Evolutionary conservation across 1,140 invertebrate genomes (phyloP), one percentile per base, ranked within the genome.

Genomic region (Cyrtorhinus lividipennis): DNA sequence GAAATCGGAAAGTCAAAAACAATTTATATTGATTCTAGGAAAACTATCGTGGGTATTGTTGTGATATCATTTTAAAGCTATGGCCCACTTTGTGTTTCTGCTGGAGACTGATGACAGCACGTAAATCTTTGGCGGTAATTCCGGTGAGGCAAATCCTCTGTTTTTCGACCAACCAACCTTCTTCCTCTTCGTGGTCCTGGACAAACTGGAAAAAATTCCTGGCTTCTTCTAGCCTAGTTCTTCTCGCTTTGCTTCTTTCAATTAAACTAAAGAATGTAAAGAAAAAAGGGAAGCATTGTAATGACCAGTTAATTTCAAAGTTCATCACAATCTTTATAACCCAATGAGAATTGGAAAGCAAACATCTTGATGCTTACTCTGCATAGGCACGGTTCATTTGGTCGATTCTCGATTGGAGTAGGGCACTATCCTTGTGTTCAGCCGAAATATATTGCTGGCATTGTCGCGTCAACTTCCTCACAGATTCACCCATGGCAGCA

Each of bases 161-260:
- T 69, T 95, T 94, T 69, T 97, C 93, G 8, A 90, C 82, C 23
- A 96, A 74, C 88, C 94, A 96, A 0, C 89, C 86, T 76, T 92
- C 92, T 74, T 95, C 92, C 67, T 93, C 90, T 66, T 91, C 91
- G 67, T 92, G 87, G 73, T 95, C 92, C 79, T 92, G 87, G 59
- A 98, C 78, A 74, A 98, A 98, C 72, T 96, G 92, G 73, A 90
- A 96, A 69, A 94, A 92, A 69, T 92, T 90, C 65, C 92, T 79
- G 0, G 92, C 92, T 66, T 95, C 90, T 72, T 96, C 90, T 12
- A 99, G 75, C 5, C 87, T 80, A 0, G 82, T 82, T 62, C 91
- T 84, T 18, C 93, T 80, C 63, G 86, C 83, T 63, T 86, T 85
- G 44, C 85, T 86, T 46, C 87, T 77, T 46, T 86, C 84, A 10